Conservation (phyloP, 2,113 vertebrate species). For the Elanus axillaris region DNA sequence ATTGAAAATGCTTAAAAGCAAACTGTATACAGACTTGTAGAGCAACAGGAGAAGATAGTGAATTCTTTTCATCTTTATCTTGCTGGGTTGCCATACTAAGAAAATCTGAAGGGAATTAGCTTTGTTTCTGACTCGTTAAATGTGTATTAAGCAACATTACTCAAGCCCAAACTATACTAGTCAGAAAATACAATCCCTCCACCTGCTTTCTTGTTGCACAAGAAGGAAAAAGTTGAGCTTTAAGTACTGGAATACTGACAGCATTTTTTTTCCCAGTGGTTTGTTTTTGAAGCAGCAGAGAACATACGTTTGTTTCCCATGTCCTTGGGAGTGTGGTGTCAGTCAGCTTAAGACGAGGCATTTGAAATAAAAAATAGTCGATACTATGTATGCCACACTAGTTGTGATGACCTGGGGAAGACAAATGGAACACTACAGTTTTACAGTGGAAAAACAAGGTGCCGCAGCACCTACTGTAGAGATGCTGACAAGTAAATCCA, state of each 20-base stretch:
- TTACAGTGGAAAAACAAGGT: not conserved
- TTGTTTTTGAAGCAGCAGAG: not conserved
- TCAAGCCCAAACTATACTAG: not conserved
- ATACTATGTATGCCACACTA: not conserved
- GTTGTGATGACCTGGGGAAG: not conserved
- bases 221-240: not conserved
- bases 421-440: not conserved
- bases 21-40: not conserved
- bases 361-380: slow-evolving; percentile 1
- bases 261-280: not conserved
- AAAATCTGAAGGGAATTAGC: slow-evolving; percentile 29
- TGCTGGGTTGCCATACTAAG: slow-evolving; percentile 20
- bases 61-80: slow-evolving; percentile 53
- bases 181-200: slow-evolving; percentile 22
- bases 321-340: not conserved
- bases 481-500: not conserved
- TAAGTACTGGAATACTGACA: not conserved
- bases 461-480: not conserved
- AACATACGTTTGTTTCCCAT: not conserved
- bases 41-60: not conserved
- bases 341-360: not conserved
- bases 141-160: slow-evolving; percentile 35
- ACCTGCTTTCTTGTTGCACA: not conserved
- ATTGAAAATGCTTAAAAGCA: slow-evolving; percentile 24
- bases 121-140: slow-evolving; percentile 34